Base-by-base conservation (phyloP, 1,140 invertebrate genomes). In the Drosophila suzukii region DNA sequence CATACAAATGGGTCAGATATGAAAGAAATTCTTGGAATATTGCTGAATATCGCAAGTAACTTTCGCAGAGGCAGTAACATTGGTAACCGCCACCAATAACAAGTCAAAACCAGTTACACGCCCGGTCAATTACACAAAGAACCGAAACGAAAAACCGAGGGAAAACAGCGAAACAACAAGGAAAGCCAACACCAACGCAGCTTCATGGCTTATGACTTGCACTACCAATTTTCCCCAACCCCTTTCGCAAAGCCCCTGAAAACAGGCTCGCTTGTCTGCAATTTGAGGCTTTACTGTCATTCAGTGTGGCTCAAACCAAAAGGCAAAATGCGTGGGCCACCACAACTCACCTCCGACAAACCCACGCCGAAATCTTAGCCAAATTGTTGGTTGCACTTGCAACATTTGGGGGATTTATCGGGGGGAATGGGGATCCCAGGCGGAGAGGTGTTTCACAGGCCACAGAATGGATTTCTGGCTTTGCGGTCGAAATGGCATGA, bases 251-350 rank as follows among this genome's bases (percentile, higher is more conserved):
- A 58, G 34, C 60, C 51, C 34, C 76, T 71, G 43, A 47, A 59
- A 66, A 75, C 71, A 46, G 43, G 50, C 73, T 75, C 60, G 65
- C 61, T 72, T 86, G 78, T 82, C 82, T 59, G 66, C 83, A 75
- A 82, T 86, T 86, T 86, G 83, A 86, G 83, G 82, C 78, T 81
- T 78, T 68, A 79, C 78, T 88, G 82, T 86, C 82, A 79, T 65
- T 86, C 81, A 81, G 39, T 76, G 50, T 41, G 74, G 47, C 73
- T 53, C 36, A 34, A 27, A 47, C 36, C 34, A 41, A 63, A 17
- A 46, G 49, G 36, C 55, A 78, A 50, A 63, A 57, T 67, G 78
- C 83, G 78, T 81, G 82, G 82, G 82, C 20, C 65, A n/a, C 17
- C 50, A 11, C 56, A 5, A 0, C 27, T 10, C 55, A 24, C 20